Percentiles rank a stretch among this genome's conserved stretches.
Evolutionary conservation across 2,888 invertebrate genomes (phyloP).

Genomic region (Hydrotaea cyrtoneurina): DNA sequence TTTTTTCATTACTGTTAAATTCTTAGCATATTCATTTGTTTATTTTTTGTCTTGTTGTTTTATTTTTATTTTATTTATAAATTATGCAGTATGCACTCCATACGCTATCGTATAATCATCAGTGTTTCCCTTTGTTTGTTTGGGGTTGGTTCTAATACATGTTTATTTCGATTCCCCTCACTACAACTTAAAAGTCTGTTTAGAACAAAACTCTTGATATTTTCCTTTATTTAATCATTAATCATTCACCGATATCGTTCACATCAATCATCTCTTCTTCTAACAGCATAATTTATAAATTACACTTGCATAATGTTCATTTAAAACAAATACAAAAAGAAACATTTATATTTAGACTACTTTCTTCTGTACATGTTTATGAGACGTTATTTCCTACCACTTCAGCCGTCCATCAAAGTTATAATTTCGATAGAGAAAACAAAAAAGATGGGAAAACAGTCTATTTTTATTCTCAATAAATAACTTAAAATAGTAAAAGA

Average conservation of each 20-base stretch:
- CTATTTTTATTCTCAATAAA: slow-evolving; percentile 64
- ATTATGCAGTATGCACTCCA: neutral
- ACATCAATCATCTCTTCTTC: neutral
- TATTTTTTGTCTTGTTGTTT: neutral
- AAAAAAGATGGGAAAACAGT: slow-evolving; percentile 73
- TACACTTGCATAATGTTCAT: neutral
- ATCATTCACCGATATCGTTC: neutral
- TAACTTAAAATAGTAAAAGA: neutral
- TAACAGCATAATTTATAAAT: neutral
- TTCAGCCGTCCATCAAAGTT: neutral
- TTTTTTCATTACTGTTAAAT: slow-evolving; percentile 25
- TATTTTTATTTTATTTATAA: neutral
- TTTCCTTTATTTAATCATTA: neutral
- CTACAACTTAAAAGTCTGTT: too few relatives aligned
- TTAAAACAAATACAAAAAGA: neutral
- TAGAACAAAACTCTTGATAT: neutral
- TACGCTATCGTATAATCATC: slow-evolving; percentile 15
- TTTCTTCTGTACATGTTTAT: slow-evolving; percentile 6
- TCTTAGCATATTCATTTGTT: slow-evolving; percentile 26
- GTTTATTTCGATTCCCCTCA: too few relatives aligned
- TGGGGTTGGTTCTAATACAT: neutral
- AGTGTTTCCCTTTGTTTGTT: neutral
- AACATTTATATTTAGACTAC: neutral
- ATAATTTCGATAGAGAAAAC: slow-evolving; percentile 51
- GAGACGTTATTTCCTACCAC: slow-evolving; percentile 26